Evolutionary conservation across 2,113 vertebrate genomes (phyloP).

Genomic region (Tachuris rubrigastra): DNA sequence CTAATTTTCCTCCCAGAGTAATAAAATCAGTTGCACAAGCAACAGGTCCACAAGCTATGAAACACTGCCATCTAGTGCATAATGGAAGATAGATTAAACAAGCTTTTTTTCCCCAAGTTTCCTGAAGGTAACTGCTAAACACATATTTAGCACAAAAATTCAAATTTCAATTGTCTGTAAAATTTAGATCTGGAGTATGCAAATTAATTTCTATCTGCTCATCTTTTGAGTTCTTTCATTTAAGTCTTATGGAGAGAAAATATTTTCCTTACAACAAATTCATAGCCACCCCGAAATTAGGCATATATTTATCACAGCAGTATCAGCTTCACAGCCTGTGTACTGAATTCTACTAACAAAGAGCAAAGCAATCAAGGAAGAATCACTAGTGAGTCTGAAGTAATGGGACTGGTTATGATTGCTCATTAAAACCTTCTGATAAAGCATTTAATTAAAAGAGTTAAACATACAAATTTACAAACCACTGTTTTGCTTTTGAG

Average conservation of each 20-base stretch:
- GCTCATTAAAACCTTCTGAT: background rate
- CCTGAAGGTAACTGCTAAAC: background rate
- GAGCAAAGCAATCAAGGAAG: background rate
- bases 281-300: background rate
- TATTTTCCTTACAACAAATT: background rate
- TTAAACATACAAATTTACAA: background rate
- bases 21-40: background rate
- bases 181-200: background rate
- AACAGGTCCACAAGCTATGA: accelerated
- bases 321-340: background rate
- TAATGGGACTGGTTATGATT: background rate
- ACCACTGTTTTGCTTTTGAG: background rate
- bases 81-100: background rate
- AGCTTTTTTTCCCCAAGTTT: background rate
- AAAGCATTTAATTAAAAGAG: background rate
- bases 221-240: background rate
- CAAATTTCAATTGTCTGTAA: background rate
- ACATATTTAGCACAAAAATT: background rate
- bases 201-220: background rate
- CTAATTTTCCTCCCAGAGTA: background rate
- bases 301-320: background rate
- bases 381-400: background rate
- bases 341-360: background rate
- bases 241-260: background rate
- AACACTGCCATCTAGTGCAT: constrained; percentile 42